A percentile compares a stretch with the other conserved stretches of the same genome.
Evolutionary conservation across 30 jellyfish, hydroid and myxozoan species (phyloP).

Genomic region (Cassiopea andromeda): DNA sequence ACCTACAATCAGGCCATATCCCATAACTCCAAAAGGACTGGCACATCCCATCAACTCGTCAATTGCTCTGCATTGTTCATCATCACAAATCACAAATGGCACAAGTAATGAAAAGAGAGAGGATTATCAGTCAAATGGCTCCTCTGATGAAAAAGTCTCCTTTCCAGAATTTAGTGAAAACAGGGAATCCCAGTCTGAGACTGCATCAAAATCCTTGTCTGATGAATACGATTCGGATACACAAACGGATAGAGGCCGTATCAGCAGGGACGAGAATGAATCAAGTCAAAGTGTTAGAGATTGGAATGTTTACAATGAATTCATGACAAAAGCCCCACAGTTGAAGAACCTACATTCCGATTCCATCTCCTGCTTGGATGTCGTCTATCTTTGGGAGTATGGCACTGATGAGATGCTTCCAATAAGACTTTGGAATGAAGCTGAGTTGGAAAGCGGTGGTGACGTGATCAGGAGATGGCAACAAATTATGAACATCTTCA

Average conservation of each 20-base stretch:
- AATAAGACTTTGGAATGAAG: slow-evolving; percentile 69
- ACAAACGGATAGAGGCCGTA: slow-evolving; percentile 17
- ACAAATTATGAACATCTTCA: slow-evolving; percentile 62
- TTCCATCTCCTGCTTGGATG: slow-evolving; percentile 69
- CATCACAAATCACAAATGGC: not conserved
- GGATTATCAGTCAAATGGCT: slow-evolving; percentile 21
- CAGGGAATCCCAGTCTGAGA: slow-evolving; percentile 42
- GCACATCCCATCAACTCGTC: not conserved
- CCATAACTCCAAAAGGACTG: not conserved
- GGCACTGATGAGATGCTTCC: slow-evolving; percentile 92
- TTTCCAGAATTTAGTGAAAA: slow-evolving; percentile 15
- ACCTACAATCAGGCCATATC: not conserved
- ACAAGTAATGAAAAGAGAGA: not conserved
- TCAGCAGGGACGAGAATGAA: slow-evolving; percentile 25
- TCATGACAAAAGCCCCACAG: slow-evolving; percentile 18
- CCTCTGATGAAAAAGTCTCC: slow-evolving; percentile 29
- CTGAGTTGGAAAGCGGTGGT: slow-evolving; percentile 55
- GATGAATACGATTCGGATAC: slow-evolving; percentile 37
- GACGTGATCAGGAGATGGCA: slow-evolving; percentile 67
- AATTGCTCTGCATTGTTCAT: not conserved
- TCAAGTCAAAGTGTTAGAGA: slow-evolving; percentile 24
- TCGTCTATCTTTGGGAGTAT: slow-evolving; percentile 85
- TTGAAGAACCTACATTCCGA: slow-evolving; percentile 21
- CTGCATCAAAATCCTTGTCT: slow-evolving; percentile 37
- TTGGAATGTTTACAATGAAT: slow-evolving; percentile 8